Conservation (phyloP, 2,113 vertebrate genomes). For the Helogale parvula region DNA sequence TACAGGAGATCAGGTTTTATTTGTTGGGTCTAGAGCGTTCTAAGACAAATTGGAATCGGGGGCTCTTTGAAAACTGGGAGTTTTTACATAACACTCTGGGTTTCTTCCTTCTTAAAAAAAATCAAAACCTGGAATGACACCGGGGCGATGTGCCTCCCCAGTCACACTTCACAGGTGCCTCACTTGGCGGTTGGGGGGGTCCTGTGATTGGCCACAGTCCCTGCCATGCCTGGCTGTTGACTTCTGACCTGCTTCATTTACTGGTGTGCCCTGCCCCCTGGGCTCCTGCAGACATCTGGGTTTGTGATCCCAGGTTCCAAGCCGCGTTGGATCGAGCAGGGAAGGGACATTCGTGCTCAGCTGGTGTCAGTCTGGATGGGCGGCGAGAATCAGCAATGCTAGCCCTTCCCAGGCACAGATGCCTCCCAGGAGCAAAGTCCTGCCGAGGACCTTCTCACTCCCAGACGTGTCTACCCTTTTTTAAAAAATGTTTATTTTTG, state of each 20-base stretch:
- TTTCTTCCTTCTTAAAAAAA: background rate
- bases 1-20: background rate
- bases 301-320: background rate
- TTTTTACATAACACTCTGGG: background rate
- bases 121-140: background rate
- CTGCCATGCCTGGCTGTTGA: too few relatives aligned
- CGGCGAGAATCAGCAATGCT: background rate
- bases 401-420: background rate
- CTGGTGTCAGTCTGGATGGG: rapidly evolving
- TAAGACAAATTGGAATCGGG: background rate
- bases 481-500: too few relatives aligned
- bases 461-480: background rate
- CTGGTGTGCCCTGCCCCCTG: background rate
- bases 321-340: background rate
- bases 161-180: rapidly evolving
- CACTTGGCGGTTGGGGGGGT: background rate
- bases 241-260: background rate
- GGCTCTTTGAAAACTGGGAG: background rate
- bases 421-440: background rate
- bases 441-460: background rate
- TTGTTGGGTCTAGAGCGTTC: background rate
- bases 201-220: background rate
- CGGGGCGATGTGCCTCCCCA: background rate
- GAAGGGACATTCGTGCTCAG: background rate
- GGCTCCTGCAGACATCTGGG: background rate